These are phyloP conservation scores for Cylindroiulus punctatus DNA, from an alignment of 2,888 invertebrate species.

Conservation along the genomic window DNA sequence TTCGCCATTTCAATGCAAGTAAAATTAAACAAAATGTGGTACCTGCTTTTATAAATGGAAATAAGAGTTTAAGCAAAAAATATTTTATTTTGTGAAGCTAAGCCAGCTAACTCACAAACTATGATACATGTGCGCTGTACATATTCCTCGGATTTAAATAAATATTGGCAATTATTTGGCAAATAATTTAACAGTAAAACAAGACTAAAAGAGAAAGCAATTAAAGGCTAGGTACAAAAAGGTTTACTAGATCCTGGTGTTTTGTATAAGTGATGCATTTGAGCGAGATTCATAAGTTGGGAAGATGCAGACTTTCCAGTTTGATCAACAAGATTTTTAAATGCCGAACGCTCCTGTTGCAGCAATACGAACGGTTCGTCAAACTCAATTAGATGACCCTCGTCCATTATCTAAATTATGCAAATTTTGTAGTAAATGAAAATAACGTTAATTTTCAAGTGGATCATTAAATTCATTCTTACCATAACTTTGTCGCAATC, in stretches of 20 bases:
- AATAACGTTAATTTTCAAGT: not conserved
- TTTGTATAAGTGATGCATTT: conserved; percentile 33
- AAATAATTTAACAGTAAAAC: no score
- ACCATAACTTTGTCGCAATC: conserved; percentile 65
- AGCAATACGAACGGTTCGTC: conserved; percentile 77
- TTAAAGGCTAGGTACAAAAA: not conserved
- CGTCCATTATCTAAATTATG: conserved; percentile 63
- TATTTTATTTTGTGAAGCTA: not conserved
- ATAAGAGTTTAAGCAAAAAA: not conserved
- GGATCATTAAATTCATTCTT: conserved; percentile 42
- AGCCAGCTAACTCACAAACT: conserved; percentile 17
- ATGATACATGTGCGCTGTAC: not conserved
- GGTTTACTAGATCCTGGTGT: not conserved
- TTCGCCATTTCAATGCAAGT: no score
- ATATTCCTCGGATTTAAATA: not conserved
- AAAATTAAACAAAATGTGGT: no score
- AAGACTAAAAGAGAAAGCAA: no score
- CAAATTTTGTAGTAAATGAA: conserved; percentile 4
- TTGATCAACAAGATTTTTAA: conserved; percentile 65
- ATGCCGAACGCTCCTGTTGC: conserved; percentile 63
- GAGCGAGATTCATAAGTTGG: conserved; percentile 14
- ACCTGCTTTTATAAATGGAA: not conserved
- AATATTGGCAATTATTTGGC: not conserved
- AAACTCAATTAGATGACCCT: conserved; percentile 71
- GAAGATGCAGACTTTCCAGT: conserved; percentile 43